A percentile compares a stretch with the other conserved stretches of the same genome.
phyloP scores from a whole-genome alignment of 2,113 vertebrate genomes.

The Aythya baeri region DNA sequence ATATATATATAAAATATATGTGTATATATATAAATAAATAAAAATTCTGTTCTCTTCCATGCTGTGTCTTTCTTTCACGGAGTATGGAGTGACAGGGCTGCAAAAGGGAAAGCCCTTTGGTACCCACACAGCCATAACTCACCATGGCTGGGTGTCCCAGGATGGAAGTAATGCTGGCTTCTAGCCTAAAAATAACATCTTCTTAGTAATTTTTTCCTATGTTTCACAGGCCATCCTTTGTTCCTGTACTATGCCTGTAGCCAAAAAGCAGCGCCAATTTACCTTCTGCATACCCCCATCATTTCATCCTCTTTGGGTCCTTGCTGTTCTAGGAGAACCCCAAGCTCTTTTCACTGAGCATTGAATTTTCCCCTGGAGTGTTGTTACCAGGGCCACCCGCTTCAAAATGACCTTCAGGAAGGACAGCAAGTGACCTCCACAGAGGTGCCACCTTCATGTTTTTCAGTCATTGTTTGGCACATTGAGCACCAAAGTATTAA shows the following conservation, averaged over 20 bases:
- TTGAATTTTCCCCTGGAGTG: background rate
- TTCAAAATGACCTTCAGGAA: background rate
- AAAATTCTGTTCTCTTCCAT: background rate
- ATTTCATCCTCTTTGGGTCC: background rate
- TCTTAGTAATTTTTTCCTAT: background rate
- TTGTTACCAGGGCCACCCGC: background rate
- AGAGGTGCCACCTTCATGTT: background rate
- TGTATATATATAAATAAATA: too few relatives aligned
- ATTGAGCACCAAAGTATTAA: background rate
- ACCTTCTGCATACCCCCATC: background rate
- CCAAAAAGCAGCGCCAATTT: background rate
- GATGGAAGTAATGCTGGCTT: background rate
- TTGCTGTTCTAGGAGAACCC: background rate
- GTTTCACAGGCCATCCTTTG: background rate
- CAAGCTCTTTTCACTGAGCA: background rate
- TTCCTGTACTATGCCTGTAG: background rate
- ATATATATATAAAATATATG: too few relatives aligned
- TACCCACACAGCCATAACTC: background rate
- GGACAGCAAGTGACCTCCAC: background rate
- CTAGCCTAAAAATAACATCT: background rate
- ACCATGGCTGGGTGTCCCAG: background rate
- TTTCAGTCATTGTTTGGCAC: fast-evolving
- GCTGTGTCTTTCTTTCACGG: background rate
- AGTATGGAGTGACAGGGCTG: fast-evolving
- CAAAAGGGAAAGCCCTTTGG: background rate